These are phyloP conservation scores for Chrosomus eos DNA, from an alignment of 2,797 vertebrate species.

Conservation along the genomic window DNA sequence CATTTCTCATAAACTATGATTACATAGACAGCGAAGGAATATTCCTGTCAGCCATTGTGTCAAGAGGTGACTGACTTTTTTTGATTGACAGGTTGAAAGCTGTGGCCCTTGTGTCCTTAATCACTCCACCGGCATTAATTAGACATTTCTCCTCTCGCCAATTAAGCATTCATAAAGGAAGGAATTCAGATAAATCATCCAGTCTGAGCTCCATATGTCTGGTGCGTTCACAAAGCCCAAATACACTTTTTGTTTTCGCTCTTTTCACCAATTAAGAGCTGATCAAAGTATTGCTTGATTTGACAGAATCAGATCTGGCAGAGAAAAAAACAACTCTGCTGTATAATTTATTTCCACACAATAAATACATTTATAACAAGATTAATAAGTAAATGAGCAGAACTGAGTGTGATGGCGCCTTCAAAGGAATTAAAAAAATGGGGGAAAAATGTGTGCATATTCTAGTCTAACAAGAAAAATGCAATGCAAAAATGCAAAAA, in stretches of 20 bases:
- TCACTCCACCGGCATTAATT: constrained; percentile 71
- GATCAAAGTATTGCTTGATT: constrained; percentile 74
- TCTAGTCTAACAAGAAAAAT: not conserved
- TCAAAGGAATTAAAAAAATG: constrained; percentile 48
- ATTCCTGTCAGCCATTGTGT: constrained; percentile 62
- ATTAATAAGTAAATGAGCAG: constrained; percentile 54
- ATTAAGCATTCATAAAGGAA: constrained; percentile 73
- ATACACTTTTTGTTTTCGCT: constrained; percentile 46
- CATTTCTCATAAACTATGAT: constrained; percentile 14
- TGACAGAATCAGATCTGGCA: constrained; percentile 61
- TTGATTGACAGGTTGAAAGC: constrained; percentile 74
- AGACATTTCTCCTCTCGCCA: constrained; percentile 72
- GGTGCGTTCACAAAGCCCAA: constrained; percentile 65
- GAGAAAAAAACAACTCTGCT: constrained; percentile 44
- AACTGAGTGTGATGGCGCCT: constrained; percentile 49
- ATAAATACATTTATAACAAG: constrained; percentile 56
- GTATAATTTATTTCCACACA: constrained; percentile 62
- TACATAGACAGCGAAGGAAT: constrained; percentile 11
- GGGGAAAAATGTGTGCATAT: not conserved
- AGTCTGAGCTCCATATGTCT: constrained; percentile 59
- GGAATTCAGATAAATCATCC: constrained; percentile 71
- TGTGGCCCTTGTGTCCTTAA: constrained; percentile 61
- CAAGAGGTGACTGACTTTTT: constrained; percentile 62
- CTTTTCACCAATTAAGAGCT: constrained; percentile 71
- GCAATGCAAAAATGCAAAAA: not conserved